A percentile compares a stretch with the other conserved stretches of the same genome.
phyloP scores from a whole-genome alignment of 1,140 invertebrate genomes.

The Drosophila littoralis region DNA sequence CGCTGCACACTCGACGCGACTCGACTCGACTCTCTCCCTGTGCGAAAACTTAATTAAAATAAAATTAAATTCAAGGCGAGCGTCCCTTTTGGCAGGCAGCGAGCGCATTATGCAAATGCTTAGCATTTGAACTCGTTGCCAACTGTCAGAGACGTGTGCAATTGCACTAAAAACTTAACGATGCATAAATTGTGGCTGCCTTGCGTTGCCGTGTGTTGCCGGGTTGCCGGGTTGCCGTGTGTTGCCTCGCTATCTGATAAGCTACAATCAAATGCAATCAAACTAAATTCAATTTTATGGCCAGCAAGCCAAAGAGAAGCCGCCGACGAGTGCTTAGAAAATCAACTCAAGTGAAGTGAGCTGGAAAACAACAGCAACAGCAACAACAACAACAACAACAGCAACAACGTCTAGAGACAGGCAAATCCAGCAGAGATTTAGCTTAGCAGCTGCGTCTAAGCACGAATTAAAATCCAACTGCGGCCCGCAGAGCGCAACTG shows the following conservation, averaged over 20 bases:
- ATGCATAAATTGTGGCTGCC: slow-evolving; percentile 69
- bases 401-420: slow-evolving; percentile 3
- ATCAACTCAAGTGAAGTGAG: slow-evolving; percentile 69
- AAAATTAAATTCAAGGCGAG: slow-evolving; percentile 53
- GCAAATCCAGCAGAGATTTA: slow-evolving; percentile 34
- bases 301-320: slow-evolving; percentile 47
- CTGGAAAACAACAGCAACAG: slow-evolving; percentile 61
- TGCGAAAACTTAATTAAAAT: slow-evolving; percentile 69
- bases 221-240: too few species aligned
- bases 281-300: slow-evolving; percentile 80
- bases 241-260: slow-evolving; percentile 62
- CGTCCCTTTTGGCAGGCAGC: slow-evolving; percentile 7
- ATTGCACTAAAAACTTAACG: slow-evolving; percentile 70
- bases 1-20: not conserved
- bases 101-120: slow-evolving; percentile 22
- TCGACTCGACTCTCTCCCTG: too few species aligned
- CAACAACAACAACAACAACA: slow-evolving; percentile 12
- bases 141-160: slow-evolving; percentile 22
- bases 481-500: slow-evolving; percentile 14
- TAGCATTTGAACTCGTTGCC: slow-evolving; percentile 5
- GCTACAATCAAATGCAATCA: slow-evolving; percentile 83
- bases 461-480: slow-evolving; percentile 67
- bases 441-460: slow-evolving; percentile 61
- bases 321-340: slow-evolving; percentile 43
- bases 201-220: not conserved